Evolutionary conservation across 2,888 invertebrate species (phyloP).

Genomic region (Anoncus sp.): DNA sequence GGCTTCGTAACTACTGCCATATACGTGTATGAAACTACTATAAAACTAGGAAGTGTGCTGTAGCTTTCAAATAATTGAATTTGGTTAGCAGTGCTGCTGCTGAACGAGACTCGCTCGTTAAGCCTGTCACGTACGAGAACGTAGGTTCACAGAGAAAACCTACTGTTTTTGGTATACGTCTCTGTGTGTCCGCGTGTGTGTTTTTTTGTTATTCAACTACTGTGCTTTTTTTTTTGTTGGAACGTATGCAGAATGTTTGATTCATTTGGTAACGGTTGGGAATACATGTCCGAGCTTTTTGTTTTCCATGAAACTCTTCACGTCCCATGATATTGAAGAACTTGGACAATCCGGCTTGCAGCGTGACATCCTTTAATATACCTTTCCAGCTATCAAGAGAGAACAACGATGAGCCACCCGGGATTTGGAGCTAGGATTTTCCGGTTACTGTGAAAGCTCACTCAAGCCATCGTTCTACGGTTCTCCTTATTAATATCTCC

Average conservation of each 20-base stretch:
- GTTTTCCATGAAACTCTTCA: constrained; percentile 4
- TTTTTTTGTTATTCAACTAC: neutral
- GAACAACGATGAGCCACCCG: neutral
- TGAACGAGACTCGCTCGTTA: constrained; percentile 34
- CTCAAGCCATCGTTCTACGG: neutral
- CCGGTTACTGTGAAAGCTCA: neutral
- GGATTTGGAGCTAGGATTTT: constrained; percentile 3
- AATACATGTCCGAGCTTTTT: neutral
- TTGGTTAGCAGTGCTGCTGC: constrained; percentile 2
- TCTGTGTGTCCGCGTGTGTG: neutral
- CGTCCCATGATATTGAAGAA: neutral
- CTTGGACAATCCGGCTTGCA: no score
- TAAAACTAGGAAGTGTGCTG: neutral
- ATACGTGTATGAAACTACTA: neutral
- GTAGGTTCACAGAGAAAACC: neutral
- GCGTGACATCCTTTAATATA: neutral
- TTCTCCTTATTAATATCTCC: constrained; percentile 4
- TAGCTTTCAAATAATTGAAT: constrained; percentile 38
- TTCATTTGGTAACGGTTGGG: neutral
- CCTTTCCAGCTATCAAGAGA: neutral
- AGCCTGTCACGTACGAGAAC: constrained; percentile 28
- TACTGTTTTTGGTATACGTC: constrained; percentile 4
- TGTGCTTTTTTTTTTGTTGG: neutral
- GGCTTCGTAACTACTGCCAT: neutral
- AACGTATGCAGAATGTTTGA: constrained; percentile 8